Evolutionary conservation across 2,797 vertebrate species (phyloP), one percentile per base, ranked within the genome.

Genomic region (Harpagifer antarcticus): DNA sequence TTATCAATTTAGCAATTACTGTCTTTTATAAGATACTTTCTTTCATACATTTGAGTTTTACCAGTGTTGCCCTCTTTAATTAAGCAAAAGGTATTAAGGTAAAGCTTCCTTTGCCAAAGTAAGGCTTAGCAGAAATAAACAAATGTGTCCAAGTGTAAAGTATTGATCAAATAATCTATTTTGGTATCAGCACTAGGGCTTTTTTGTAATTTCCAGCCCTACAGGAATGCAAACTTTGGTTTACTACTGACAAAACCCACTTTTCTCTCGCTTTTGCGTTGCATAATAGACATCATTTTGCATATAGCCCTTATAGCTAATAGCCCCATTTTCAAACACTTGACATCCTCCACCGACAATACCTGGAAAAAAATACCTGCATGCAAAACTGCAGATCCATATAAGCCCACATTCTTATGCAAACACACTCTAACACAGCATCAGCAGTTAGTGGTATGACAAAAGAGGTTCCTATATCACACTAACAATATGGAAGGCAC

Each of bases 401-500:
- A 58, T 27, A 56, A 77, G 74, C 11, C 74, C 57, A 77, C 33
- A 72, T 53, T 72, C 49, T 65, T 66, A 76, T 78, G 76, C 70
- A 81, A 82, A 68, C 45, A 57, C 44, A 20, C 42, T 47, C 54
- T 73, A 73, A 85, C 78, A 65, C 62, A 12, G 45, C 66, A 50
- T 65, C 77, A 60, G 69, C 66, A 59, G 62, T 76, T 81, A 60
- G 54, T 57, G 60, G 45, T 48, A 31, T 62, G 72, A 62, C 56
- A 78, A 53, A 67, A 74, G 50, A 70, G 50, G 59, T 84, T 68
- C 0, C 15, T 69, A 50, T 69, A 71, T 80, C 74, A 52, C 58
- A 56, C 60, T 67, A 74, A 91, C 78, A 83, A 86, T 59, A 82
- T 57, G 45, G 57, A 84, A 82, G 77, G 74, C 73, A 59, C 66